Percentiles rank a stretch among this genome's conserved stretches.
Conservation (phyloP, 1,140 invertebrate genomes). For the Drosophila ohnishii region DNA sequence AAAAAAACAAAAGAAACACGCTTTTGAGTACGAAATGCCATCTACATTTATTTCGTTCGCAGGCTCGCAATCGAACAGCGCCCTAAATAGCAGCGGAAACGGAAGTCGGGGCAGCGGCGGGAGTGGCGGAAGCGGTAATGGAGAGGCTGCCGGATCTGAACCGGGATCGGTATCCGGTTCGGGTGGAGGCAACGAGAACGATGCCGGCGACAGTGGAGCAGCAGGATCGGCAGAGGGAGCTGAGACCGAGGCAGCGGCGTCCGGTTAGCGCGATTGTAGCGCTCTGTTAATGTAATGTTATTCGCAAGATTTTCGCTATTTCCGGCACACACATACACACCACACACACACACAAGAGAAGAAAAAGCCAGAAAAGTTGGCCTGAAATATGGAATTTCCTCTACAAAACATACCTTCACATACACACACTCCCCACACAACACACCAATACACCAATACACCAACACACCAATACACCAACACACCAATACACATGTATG, state of each 20-base stretch:
- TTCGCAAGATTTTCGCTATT: conserved; percentile 57
- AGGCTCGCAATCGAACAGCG: conserved; percentile 76
- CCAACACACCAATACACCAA: conserved; percentile 10
- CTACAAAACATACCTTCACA: neutral
- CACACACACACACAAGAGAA: neutral
- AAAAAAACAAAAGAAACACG: neutral
- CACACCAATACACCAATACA: conserved; percentile 6
- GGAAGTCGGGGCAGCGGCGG: conserved; percentile 22
- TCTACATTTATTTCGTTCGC: conserved; percentile 20
- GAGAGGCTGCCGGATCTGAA: conserved; percentile 21
- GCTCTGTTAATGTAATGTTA: conserved; percentile 69
- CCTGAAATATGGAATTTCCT: neutral
- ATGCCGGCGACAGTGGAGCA: conserved; percentile 29
- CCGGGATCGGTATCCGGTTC: conserved; percentile 6
- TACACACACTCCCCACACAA: conserved; percentile 3
- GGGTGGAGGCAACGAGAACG: conserved; percentile 15
- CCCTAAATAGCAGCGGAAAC: conserved; percentile 57
- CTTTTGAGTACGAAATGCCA: neutral
- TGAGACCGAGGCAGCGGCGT: conserved; percentile 49
- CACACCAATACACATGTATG: conserved; percentile 25
- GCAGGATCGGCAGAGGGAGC: conserved; percentile 25
- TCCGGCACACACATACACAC: neutral
- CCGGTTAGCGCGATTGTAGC: conserved; percentile 52
- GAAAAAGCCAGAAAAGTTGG: neutral
- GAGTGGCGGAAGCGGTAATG: conserved; percentile 29